Evolutionary conservation across 1,140 invertebrate genomes (phyloP).

Genomic region (Helicoverpa zea): DNA sequence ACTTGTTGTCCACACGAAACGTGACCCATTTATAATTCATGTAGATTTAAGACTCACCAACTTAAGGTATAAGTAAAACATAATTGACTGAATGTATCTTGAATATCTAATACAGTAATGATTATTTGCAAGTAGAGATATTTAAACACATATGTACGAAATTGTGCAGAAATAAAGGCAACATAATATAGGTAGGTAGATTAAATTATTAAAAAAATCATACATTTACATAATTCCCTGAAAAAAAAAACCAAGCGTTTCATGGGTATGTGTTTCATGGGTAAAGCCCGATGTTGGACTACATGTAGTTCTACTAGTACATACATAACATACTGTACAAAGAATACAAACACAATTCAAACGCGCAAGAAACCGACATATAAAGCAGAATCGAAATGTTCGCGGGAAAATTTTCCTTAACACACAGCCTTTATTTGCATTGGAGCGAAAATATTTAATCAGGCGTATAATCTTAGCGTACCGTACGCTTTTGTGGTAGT

Average conservation of each 20-base stretch:
- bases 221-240: too few species aligned
- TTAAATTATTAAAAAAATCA: too few species aligned
- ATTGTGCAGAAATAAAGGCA: too few species aligned
- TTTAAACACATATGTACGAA: too few species aligned
- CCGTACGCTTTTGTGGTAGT: slow-evolving; percentile 71
- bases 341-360: slow-evolving; percentile 23
- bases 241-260: too few species aligned
- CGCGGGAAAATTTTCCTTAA: slow-evolving; percentile 64
- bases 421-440: slow-evolving; percentile 70
- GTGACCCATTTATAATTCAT: slow-evolving; percentile 56
- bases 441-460: slow-evolving; percentile 82
- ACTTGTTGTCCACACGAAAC: slow-evolving; percentile 50
- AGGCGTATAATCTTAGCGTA: slow-evolving; percentile 79
- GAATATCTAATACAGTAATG: too few species aligned
- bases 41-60: slow-evolving; percentile 53
- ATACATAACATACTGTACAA: background rate
- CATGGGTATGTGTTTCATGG: too few species aligned
- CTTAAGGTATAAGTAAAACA: slow-evolving; percentile 35
- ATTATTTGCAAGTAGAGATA: too few species aligned
- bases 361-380: slow-evolving; percentile 35
- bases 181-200: too few species aligned
- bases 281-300: too few species aligned
- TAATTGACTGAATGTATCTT: background rate
- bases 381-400: slow-evolving; percentile 70
- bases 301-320: too few species aligned